These are phyloP conservation scores for Salvelinus namaycush DNA, from an alignment of 2,113 vertebrate species.

Conservation along the genomic window DNA sequence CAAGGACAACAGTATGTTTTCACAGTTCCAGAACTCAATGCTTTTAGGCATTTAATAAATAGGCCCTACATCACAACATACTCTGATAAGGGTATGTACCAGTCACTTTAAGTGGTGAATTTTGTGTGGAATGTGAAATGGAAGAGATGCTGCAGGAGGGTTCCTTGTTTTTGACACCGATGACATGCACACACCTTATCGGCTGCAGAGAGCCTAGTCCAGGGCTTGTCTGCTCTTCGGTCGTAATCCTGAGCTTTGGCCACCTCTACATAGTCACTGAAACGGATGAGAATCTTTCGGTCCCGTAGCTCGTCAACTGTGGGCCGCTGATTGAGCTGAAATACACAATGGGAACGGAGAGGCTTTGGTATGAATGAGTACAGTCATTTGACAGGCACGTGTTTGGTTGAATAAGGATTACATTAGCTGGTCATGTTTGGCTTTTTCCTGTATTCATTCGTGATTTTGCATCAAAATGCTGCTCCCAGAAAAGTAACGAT, in stretches of 20 bases:
- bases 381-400: not conserved
- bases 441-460: not conserved
- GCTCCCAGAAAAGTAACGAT: not conserved
- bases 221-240: conserved; percentile 95
- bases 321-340: conserved; percentile 94
- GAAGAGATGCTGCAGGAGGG: not conserved
- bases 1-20: not conserved
- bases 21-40: not conserved
- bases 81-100: not conserved
- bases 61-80: not conserved
- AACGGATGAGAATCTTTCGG: conserved; percentile 97
- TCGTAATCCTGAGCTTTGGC: conserved; percentile 99
- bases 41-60: not conserved
- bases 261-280: conserved; percentile 98
- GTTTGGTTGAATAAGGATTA: not conserved
- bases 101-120: not conserved
- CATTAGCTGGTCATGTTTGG: not conserved
- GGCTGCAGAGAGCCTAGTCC: conserved; percentile 94
- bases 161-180: not conserved
- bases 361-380: not conserved
- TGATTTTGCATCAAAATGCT: not conserved
- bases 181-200: conserved; percentile 84
- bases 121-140: not conserved
- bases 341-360: not conserved
- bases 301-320: conserved; percentile 96